phyloP scores from a whole-genome alignment of 1,140 invertebrate genomes.

The Drepana arcuata region DNA sequence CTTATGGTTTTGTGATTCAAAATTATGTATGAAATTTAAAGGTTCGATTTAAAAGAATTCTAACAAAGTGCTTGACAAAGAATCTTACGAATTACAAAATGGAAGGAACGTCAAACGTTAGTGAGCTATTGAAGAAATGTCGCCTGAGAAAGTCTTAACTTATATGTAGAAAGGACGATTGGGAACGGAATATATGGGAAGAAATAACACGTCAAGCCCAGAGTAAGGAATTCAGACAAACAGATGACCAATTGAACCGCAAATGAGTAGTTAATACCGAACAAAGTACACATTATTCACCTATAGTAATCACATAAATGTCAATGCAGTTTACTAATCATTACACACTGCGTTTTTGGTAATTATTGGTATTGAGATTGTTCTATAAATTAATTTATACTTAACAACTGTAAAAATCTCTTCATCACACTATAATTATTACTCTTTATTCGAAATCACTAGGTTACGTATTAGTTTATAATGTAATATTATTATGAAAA shows the following conservation, averaged over 20 bases:
- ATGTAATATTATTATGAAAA: conserved; percentile 69
- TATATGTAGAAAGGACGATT: too few species aligned
- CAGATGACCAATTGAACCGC: conserved; percentile 24
- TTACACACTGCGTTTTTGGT: conserved; percentile 71
- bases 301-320: conserved; percentile 54
- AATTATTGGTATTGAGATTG: conserved; percentile 72
- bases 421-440: conserved; percentile 69
- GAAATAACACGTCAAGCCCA: conserved; percentile 47
- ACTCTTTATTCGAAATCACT: conserved; percentile 67
- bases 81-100: too few species aligned
- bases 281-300: conserved; percentile 33
- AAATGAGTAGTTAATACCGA: conserved; percentile 21
- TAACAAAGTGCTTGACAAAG: conserved; percentile 36
- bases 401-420: conserved; percentile 73
- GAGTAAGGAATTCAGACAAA: conserved; percentile 28
- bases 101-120: too few species aligned
- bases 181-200: too few species aligned
- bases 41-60: conserved; percentile 18
- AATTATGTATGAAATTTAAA: conserved; percentile 26
- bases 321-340: conserved; percentile 54
- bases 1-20: conserved; percentile 69
- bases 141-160: too few species aligned
- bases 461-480: conserved; percentile 69
- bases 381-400: conserved; percentile 72
- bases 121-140: too few species aligned